Conservation (phyloP, 2,888 invertebrate species). For the Dioctria linearis region DNA sequence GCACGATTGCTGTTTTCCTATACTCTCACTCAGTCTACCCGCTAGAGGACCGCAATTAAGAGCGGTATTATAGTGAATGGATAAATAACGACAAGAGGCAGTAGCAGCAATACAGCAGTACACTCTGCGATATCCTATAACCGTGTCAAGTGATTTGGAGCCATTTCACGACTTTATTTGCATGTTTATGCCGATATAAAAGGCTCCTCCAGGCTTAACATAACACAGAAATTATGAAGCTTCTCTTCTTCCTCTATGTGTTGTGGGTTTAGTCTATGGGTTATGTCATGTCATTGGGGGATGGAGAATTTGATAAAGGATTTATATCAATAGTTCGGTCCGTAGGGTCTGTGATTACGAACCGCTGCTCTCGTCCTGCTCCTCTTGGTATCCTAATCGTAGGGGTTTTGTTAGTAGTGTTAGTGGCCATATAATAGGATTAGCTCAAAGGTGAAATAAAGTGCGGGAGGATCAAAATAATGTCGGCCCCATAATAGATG, state of each 20-base stretch:
- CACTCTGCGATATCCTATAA: constrained; percentile 34
- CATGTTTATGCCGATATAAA: constrained; percentile 44
- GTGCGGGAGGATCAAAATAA: background rate
- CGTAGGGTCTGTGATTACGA: constrained; percentile 2
- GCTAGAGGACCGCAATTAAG: constrained; percentile 48
- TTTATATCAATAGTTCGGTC: constrained; percentile 18
- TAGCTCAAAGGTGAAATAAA: constrained; percentile 21
- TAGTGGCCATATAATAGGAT: background rate
- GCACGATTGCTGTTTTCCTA: constrained; percentile 1
- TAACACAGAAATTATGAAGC: constrained; percentile 27
- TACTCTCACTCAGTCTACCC: constrained; percentile 3
- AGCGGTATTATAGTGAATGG: constrained; percentile 31
- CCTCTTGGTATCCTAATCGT: background rate
- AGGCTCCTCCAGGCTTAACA: constrained; percentile 27
- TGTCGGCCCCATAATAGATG: background rate
- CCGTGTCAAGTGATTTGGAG: constrained; percentile 52
- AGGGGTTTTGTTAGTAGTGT: background rate
- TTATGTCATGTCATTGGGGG: constrained; percentile 5
- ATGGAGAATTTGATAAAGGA: constrained; percentile 23
- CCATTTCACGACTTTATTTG: constrained; percentile 51
- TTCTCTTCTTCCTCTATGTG: background rate
- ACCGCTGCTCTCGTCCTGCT: background rate
- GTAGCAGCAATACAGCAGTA: background rate
- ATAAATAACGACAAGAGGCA: constrained; percentile 39
- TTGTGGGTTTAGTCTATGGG: too few relatives aligned